Evolutionary conservation across 2,888 invertebrate genomes (phyloP), one percentile per base, ranked within the genome.

Genomic region (Polydrusus pterygomalis): DNA sequence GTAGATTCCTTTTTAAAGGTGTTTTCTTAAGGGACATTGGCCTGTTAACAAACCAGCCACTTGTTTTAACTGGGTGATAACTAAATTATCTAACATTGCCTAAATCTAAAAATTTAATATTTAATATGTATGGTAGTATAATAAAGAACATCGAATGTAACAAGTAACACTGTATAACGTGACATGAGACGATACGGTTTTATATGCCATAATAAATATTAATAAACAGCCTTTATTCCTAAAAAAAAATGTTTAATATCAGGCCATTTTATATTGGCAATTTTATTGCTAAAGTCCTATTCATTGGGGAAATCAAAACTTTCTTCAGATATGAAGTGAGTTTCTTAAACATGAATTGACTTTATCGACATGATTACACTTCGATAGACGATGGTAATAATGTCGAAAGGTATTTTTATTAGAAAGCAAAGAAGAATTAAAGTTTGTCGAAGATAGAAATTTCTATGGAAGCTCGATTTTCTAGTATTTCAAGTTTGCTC

Each of bases 311-410:
- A 51, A 51, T 51, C 20, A 20, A 51, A 51, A 51, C 11, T 20
- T 51, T 51, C 18, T 18, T 51, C 9, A 51, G 51, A 20, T 51
- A 51, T 51, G 51, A 51, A 51, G 20, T 51, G 20, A 20, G 20
- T 20, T 51, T 51, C 20, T 51, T 51, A 51, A 20, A 51, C 18
- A 51, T 17, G 51, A 51, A 51, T 51, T 51, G 51, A 20, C 51
- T 51, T 51, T 51, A 51, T 18, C 13, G 51, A 51, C 18, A 25
- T 51, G 51, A 51, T 51, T 51, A 51, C 51, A 51, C 51, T 51
- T 51, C 51, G 51, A 51, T 51, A 51, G 20, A 20, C 20, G 51
- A 51, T 51, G 18, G 17, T 51, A 51, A 18, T 51, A 51, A 51
- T 18, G 20, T 51, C 51, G 9, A 11, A 51, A 51, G 51, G 51